A percentile compares a stretch with the other conserved stretches of the same genome.
These are phyloP conservation scores for Drosophila mimetica DNA, from an alignment of 2,888 invertebrate genomes.

Conservation along the genomic window DNA sequence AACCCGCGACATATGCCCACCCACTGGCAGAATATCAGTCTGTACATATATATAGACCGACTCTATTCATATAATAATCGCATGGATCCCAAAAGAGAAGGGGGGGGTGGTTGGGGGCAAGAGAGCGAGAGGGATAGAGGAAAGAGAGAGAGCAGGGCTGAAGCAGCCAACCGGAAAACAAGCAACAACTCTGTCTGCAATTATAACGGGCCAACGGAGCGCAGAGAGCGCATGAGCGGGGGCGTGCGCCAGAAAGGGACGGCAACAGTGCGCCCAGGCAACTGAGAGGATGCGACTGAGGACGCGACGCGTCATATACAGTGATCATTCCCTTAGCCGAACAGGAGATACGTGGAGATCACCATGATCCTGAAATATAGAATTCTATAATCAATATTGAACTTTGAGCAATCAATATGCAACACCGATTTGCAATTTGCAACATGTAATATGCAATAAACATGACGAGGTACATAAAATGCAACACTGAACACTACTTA, in stretches of 20 bases:
- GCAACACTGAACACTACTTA: no score
- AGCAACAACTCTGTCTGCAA: constrained; percentile 77
- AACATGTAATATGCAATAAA: neutral
- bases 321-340: constrained; percentile 2
- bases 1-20: constrained; percentile 37
- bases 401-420: no score
- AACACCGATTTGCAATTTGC: neutral
- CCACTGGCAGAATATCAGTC: constrained; percentile 8
- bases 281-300: constrained; percentile 10
- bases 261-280: constrained; percentile 46
- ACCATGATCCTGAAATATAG: neutral
- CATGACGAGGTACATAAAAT: no score
- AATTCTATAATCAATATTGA: neutral
- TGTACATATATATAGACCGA: constrained; percentile 8
- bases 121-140: constrained; percentile 1
- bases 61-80: constrained; percentile 3
- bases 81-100: neutral
- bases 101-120: neutral
- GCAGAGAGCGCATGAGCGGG: constrained; percentile 38
- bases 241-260: constrained; percentile 46
- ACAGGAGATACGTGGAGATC: neutral
- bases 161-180: constrained; percentile 84
- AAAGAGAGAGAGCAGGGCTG: neutral
- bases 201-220: constrained; percentile 56
- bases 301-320: constrained; percentile 28